Conservation (phyloP, 2,797 vertebrate species). For the Danio kyathit region DNA sequence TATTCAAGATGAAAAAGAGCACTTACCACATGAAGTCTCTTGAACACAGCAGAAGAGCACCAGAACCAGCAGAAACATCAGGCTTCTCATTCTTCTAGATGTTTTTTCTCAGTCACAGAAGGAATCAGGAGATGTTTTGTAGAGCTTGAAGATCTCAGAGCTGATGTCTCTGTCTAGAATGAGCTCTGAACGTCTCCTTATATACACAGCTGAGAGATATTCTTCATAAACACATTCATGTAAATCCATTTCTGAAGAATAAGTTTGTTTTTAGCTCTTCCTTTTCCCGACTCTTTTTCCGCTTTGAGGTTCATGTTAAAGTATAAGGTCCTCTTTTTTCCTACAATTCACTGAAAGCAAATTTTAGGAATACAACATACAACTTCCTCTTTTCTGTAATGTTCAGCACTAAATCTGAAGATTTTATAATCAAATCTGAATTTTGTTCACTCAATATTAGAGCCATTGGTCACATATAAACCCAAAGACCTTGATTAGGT, state of each 20-base stretch:
- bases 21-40: slow-evolving; percentile 39
- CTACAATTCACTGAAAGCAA: neutral
- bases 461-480: too few relatives aligned
- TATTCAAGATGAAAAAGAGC: neutral
- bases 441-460: too few relatives aligned
- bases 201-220: neutral
- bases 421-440: neutral
- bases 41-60: slow-evolving; percentile 43
- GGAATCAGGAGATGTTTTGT: neutral
- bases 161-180: neutral
- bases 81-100: too few relatives aligned
- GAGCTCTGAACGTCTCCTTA: neutral
- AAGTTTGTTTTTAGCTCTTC: neutral
- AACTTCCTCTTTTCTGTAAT: neutral
- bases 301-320: neutral
- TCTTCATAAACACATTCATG: neutral
- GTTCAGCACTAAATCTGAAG: neutral
- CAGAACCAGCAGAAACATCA: slow-evolving; percentile 45
- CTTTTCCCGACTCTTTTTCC: neutral
- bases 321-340: neutral
- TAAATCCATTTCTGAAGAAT: slow-evolving; percentile 3
- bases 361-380: neutral
- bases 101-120: too few relatives aligned
- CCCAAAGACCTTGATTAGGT: too few relatives aligned
- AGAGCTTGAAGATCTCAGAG: slow-evolving; percentile 9